Evolutionary conservation across 2,888 invertebrate genomes (phyloP).

Genomic region (Euplexia lucipara): DNA sequence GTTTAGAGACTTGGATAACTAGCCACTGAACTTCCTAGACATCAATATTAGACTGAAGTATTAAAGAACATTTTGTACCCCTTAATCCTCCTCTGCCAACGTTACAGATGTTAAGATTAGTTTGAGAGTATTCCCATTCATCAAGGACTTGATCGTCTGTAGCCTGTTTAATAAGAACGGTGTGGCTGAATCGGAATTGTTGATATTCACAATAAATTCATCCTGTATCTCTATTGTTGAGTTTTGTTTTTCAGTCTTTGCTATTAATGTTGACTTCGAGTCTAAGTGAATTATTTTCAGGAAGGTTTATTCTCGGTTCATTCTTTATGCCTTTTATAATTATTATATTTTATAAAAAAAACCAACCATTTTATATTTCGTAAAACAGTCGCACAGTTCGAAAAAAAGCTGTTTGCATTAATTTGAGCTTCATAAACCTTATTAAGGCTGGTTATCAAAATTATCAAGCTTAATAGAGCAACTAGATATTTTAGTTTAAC

Average conservation of each 20-base stretch:
- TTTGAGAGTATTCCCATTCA: slow-evolving; percentile 76
- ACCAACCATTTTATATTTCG: too few species aligned
- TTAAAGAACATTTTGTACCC: slow-evolving; percentile 71
- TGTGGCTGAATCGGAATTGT: slow-evolving; percentile 21
- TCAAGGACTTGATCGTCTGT: slow-evolving; percentile 72
- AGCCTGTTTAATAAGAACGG: slow-evolving; percentile 46
- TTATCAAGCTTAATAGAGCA: too few species aligned
- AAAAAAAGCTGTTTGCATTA: too few species aligned
- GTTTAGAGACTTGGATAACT: slow-evolving; percentile 61
- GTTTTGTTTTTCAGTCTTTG: slow-evolving; percentile 13
- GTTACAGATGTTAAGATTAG: slow-evolving; percentile 77
- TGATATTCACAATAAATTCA: slow-evolving; percentile 38
- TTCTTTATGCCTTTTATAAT: too few species aligned
- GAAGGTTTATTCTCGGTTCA: neutral
- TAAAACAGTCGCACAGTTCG: too few species aligned
- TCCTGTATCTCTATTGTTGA: slow-evolving; percentile 19
- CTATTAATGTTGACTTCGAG: slow-evolving; percentile 2
- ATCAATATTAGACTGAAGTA: slow-evolving; percentile 67
- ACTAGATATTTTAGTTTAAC: slow-evolving; percentile 10
- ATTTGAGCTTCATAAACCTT: too few species aligned
- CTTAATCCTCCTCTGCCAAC: slow-evolving; percentile 75
- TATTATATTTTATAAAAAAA: too few species aligned
- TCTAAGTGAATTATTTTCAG: slow-evolving; percentile 5
- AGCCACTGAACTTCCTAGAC: slow-evolving; percentile 70
- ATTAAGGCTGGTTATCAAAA: neutral